Evolutionary conservation across 2,797 vertebrate species (phyloP).

Genomic region (Atherinosoma microstoma): DNA sequence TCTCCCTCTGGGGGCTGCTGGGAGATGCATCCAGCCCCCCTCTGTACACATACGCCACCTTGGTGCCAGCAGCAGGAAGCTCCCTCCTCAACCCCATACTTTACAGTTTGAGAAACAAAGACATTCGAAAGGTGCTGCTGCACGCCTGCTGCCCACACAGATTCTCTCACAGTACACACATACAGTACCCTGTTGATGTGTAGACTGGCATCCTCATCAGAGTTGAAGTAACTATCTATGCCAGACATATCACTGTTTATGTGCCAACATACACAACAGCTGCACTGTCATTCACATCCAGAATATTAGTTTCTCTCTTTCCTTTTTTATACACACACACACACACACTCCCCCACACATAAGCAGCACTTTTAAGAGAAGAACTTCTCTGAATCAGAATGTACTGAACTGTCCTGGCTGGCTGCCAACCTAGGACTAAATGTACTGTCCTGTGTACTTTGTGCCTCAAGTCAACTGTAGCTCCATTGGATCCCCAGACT

Average conservation of each 20-base stretch:
- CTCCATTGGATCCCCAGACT: conserved; percentile 49
- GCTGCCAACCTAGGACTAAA: conserved; percentile 54
- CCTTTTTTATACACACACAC: conserved; percentile 2
- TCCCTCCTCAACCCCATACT: conserved; percentile 94
- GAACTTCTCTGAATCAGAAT: conserved; percentile 68
- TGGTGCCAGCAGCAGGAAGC: conserved; percentile 92
- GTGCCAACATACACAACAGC: conserved; percentile 68
- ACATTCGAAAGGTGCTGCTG: conserved; percentile 92
- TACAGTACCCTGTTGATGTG: conserved; percentile 90
- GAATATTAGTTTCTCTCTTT: conserved; percentile 37
- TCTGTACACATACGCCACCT: conserved; percentile 89
- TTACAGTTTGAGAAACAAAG: conserved; percentile 94
- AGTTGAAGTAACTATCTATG: conserved; percentile 51
- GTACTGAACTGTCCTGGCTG: conserved; percentile 65
- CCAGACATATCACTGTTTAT: conserved; percentile 68
- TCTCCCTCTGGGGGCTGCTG: conserved; percentile 91
- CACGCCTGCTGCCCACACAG: conserved; percentile 87
- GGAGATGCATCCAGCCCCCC: conserved; percentile 86
- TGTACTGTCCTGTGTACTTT: conserved; percentile 65
- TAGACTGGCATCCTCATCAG: conserved; percentile 66
- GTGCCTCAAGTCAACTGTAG: conserved; percentile 74
- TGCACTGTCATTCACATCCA: conserved; percentile 52
- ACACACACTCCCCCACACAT: conserved; percentile 35
- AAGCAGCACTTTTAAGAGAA: conserved; percentile 51
- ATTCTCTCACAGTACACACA: conserved; percentile 74